Percentiles rank a stretch among this genome's conserved stretches.
Conservation (phyloP, 2,888 invertebrate genomes). For the Apodemia zela region DNA sequence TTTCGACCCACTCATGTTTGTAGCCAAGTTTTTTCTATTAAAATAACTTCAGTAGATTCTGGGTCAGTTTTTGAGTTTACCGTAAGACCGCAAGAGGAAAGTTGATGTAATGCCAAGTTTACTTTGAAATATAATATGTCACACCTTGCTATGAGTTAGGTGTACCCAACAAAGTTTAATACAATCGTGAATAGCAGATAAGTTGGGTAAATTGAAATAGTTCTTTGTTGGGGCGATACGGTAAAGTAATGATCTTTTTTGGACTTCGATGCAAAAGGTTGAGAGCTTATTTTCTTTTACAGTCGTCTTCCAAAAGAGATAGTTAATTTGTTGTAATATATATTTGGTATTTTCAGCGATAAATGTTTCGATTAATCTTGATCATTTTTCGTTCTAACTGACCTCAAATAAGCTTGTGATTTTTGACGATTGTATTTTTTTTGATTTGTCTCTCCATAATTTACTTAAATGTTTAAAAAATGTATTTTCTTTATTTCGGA, state of each 20-base stretch:
- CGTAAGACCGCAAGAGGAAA: background rate
- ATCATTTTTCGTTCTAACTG: background rate
- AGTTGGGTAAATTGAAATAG: conserved; percentile 15
- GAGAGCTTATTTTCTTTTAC: no score
- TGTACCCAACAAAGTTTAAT: background rate
- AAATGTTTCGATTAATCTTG: no score
- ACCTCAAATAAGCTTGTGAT: background rate
- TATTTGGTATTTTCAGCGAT: no score
- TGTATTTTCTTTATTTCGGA: no score
- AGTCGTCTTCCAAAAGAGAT: no score
- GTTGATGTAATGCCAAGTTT: conserved; percentile 13
- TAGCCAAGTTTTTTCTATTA: conserved; percentile 47
- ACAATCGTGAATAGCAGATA: conserved; percentile 11
- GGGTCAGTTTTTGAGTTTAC: conserved; percentile 25
- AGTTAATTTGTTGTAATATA: no score
- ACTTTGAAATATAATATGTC: conserved; percentile 14
- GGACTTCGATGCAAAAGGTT: background rate
- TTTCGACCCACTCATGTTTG: conserved; percentile 30
- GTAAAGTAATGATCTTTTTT: no score
- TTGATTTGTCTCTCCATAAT: no score
- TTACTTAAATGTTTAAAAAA: no score
- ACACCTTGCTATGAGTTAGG: conserved; percentile 12
- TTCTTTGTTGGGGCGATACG: conserved; percentile 14
- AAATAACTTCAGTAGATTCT: conserved; percentile 32
- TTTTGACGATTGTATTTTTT: no score